Conservation (phyloP, 2,888 invertebrate genomes). For the Drosophila fulvimacula region DNA sequence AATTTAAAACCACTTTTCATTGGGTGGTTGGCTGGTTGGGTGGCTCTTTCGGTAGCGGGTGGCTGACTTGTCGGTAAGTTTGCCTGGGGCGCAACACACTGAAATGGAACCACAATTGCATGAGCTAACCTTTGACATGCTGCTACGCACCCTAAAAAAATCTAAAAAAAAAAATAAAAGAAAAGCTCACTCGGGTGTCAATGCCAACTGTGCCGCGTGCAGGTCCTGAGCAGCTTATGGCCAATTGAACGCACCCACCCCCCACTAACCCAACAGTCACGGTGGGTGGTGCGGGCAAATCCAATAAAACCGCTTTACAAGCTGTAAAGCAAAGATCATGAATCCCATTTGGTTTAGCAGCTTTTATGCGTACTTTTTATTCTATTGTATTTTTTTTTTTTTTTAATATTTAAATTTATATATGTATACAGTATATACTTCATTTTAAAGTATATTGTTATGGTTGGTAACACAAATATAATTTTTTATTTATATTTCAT, state of each 20-base stretch:
- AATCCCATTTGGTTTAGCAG: conserved; percentile 52
- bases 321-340: conserved; percentile 74
- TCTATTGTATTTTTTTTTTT: background rate
- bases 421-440: no score
- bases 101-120: conserved; percentile 73
- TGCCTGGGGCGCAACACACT: conserved; percentile 61
- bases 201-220: conserved; percentile 73
- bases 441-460: no score
- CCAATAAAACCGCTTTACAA: conserved; percentile 84
- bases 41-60: conserved; percentile 36
- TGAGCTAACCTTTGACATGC: conserved; percentile 77
- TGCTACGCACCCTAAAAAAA: conserved; percentile 54
- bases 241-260: conserved; percentile 66
- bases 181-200: conserved; percentile 75
- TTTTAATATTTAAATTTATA: background rate
- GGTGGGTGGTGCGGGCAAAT: conserved; percentile 58
- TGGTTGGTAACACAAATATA: no score
- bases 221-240: conserved; percentile 75
- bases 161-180: conserved; percentile 33
- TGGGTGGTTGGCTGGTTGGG: conserved; percentile 25
- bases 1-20: conserved; percentile 82
- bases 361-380: conserved; percentile 11
- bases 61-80: conserved; percentile 44
- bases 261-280: background rate
- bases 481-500: no score